Evolutionary conservation across 2,113 vertebrate genomes (phyloP), one percentile per base, ranked within the genome.

Genomic region (Picathartes gymnocephalus): DNA sequence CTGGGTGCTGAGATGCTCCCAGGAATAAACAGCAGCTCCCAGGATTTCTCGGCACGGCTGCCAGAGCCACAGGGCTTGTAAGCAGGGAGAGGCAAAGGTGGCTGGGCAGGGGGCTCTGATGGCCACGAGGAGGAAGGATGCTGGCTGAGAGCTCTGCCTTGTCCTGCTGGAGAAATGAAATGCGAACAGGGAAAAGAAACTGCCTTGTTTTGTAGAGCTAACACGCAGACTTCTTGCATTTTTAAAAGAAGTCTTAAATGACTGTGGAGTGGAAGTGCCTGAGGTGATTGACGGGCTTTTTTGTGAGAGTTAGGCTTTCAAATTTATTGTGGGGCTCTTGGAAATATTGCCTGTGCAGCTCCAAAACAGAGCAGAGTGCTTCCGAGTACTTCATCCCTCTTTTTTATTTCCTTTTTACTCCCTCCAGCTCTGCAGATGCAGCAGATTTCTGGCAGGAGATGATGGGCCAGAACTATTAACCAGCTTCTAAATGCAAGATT

Each of bases 391-490:
- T 25, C 85, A 27, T 87, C 64, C 65, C 78, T 90, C 61, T 77
- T 64, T n/a, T 70, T 85, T 84, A 64, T 92, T 94, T 87, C 70
- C 74, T 28, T 92, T 92, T 62, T 30, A 61, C 74, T 88, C 79
- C 70, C 61, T 78, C 17, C 4, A 96, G 88, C 92, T 94, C 85
- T 93, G 91, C 88, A 92, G 81, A 88, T 47, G 88, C 94, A 95
- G 92, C 94, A 94, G 54, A 88, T 95, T 90, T 84, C 88, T 95
- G 90, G 88, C 90, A 91, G 92, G 25, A 78, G 88, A 66, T 81
- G 95, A 81, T 70, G 81, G 94, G 47, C 77, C 90, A 89, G 77
- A 70, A 30, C 44, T 66, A 47, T 57, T 84, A 73, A 72, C 28
- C 69, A 42, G 65, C 85, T 87, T 83, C 80, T 65, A 53, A 89